These are phyloP conservation scores for Andrena cerasifolii DNA, from an alignment of 1,140 invertebrate genomes.

Conservation along the genomic window DNA sequence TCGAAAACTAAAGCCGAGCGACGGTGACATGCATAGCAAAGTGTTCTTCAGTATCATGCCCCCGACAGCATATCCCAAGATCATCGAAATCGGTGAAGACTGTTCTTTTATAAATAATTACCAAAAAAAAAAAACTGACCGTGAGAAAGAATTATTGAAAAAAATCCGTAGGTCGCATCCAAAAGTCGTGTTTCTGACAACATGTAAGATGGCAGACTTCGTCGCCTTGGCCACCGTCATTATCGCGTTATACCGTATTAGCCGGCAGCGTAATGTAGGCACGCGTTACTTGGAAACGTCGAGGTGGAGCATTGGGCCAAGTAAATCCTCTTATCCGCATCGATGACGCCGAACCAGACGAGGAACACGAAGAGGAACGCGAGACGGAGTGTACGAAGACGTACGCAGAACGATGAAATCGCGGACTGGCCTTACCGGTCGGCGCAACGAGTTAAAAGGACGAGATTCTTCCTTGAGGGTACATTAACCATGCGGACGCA, in stretches of 20 bases:
- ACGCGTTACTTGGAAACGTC: constrained; percentile 28
- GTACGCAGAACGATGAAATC: constrained; percentile 57
- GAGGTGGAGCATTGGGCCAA: constrained; percentile 3
- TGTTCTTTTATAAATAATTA: too few species aligned
- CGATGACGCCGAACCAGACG: constrained; percentile 22
- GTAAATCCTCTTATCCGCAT: constrained; percentile 55
- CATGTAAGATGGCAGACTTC: too few species aligned
- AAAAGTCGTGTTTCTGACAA: too few species aligned
- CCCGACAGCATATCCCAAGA: too few species aligned
- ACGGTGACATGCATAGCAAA: too few species aligned
- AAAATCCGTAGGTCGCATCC: too few species aligned
- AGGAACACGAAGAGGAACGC: constrained; percentile 39
- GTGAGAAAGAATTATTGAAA: too few species aligned
- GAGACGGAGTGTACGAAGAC: constrained; percentile 53
- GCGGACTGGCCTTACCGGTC: constrained; percentile 70
- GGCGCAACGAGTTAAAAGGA: constrained; percentile 73
- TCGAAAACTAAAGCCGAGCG: too few species aligned
- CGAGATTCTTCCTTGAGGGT: constrained; percentile 47
- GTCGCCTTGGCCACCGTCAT: background rate
- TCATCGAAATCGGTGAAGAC: too few species aligned
- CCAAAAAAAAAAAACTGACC: too few species aligned
- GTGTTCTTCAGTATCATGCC: too few species aligned
- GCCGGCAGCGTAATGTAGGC: background rate
- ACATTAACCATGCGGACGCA: constrained; percentile 56
- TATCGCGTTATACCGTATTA: constrained; percentile 8